Percentiles rank a stretch among this genome's conserved stretches.
These are phyloP conservation scores for Lacerta bilineata DNA, from an alignment of 2,797 vertebrate species.

Conservation along the genomic window DNA sequence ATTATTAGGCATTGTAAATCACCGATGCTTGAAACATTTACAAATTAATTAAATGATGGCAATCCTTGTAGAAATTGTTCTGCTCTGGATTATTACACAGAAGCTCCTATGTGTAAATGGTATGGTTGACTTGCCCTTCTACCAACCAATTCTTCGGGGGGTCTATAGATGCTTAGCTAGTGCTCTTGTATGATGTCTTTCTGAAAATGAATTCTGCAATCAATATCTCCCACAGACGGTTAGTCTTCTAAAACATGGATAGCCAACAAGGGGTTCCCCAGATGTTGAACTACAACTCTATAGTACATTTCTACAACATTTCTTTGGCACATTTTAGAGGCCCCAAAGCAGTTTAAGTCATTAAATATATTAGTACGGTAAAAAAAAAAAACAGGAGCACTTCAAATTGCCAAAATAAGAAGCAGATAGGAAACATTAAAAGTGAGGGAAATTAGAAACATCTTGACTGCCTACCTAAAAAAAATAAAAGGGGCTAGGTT, in stretches of 20 bases:
- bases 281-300: too few relatives aligned
- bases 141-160: constrained; percentile 3
- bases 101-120: constrained; percentile 4
- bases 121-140: constrained; percentile 44
- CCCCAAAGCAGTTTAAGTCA: not conserved
- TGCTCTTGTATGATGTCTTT: not conserved
- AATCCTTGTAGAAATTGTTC: constrained; percentile 44
- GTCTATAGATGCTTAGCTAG: not conserved
- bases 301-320: not conserved
- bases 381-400: not conserved
- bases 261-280: too few relatives aligned
- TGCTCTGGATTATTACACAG: constrained; percentile 30
- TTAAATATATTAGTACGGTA: not conserved
- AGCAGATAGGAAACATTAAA: not conserved
- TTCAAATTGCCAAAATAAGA: not conserved
- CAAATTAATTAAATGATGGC: constrained; percentile 46
- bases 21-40: constrained; percentile 37
- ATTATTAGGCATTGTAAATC: constrained; percentile 50
- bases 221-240: not conserved
- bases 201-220: constrained; percentile 8
- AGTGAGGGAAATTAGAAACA: not conserved
- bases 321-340: not conserved
- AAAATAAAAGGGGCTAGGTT: not conserved
- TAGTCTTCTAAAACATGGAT: not conserved
- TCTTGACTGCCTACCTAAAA: not conserved